Base-by-base conservation (phyloP, 2,113 vertebrate genomes). In the Albula goreensis region DNA sequence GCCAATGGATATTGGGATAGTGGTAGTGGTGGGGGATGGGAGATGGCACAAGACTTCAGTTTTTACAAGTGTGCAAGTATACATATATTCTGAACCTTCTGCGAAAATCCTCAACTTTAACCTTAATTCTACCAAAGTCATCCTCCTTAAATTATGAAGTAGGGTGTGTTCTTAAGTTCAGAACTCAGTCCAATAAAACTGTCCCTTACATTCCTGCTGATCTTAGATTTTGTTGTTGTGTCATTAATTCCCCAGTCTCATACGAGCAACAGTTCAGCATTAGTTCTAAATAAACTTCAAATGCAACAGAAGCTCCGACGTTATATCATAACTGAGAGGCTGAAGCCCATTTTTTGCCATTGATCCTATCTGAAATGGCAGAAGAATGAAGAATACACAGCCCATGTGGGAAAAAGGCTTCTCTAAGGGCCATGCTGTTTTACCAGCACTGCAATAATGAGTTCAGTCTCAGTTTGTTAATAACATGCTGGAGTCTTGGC, bases 381-480 rank as follows among this genome's bases (percentile, higher is more conserved):
- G 53, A 7, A 12, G 53, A 12, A 41, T 41, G 53, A 7, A 12
- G 53, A 12, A 41, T 41, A 41, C 31, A 41, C 31, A 41, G 31
- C 53, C 7, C 53, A 12, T 74, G 70, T 74, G 70, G 17, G 9
- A 31, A 31, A 31, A 31, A 41, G 17, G 77, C n/a, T 78, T 25
- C 56, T 22, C 81, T 48, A 15, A 52, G 82, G 22, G 13, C 41
- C 15, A 10, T 83, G 56, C 19, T 77, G 87, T 78, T 84, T 83
- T 8, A 60, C 52, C 5, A 87, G 60, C 63, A 31, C 84, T 89
- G 89, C 80, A 87, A 89, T 91, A 90, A 79, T 63, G 86, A 87
- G n/a, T 83, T n/a, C 31, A 79, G 82, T 82, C 85, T 80, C 87
- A 81, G 85, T 90, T 80, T 87, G 63, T 80, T 87, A 81, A 91